Percentiles rank a stretch among this genome's conserved stretches.
phyloP scores from a whole-genome alignment of 2,797 vertebrate species.

The Hapalemur alaotrensis region DNA sequence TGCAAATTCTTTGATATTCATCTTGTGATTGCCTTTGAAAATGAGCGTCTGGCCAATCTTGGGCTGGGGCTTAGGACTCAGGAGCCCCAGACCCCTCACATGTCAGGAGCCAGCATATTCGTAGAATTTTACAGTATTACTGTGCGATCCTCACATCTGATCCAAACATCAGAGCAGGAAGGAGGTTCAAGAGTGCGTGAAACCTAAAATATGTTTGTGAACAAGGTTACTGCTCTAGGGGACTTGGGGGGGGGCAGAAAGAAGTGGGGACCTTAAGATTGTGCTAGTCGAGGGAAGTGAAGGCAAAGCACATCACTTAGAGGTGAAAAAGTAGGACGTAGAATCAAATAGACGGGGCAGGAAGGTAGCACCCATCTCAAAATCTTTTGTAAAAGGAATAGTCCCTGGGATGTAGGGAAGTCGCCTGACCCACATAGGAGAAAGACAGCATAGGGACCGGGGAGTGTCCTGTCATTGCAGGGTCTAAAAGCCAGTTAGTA shows the following conservation, averaged over 20 bases:
- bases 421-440: fast-evolving
- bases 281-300: background rate
- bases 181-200: fast-evolving
- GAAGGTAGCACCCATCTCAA: background rate
- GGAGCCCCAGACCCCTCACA: background rate
- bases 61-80: constrained; percentile 65
- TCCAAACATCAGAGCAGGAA: background rate
- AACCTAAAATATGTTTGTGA: background rate
- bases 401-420: fast-evolving
- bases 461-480: too few relatives aligned
- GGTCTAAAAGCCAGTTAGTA: too few relatives aligned
- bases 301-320: background rate
- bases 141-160: background rate
- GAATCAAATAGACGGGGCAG: background rate
- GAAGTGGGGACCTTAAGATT: background rate
- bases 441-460: background rate
- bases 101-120: background rate
- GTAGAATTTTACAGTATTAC: background rate
- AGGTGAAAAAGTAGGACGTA: background rate
- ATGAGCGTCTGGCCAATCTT: constrained; percentile 48
- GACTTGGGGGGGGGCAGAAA: background rate
- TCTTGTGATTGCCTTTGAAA: constrained; percentile 88
- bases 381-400: background rate
- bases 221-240: background rate
- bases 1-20: constrained; percentile 87